Base-by-base conservation (phyloP, 2,113 vertebrate species). In the Machaerirhynchus nigripectus region DNA sequence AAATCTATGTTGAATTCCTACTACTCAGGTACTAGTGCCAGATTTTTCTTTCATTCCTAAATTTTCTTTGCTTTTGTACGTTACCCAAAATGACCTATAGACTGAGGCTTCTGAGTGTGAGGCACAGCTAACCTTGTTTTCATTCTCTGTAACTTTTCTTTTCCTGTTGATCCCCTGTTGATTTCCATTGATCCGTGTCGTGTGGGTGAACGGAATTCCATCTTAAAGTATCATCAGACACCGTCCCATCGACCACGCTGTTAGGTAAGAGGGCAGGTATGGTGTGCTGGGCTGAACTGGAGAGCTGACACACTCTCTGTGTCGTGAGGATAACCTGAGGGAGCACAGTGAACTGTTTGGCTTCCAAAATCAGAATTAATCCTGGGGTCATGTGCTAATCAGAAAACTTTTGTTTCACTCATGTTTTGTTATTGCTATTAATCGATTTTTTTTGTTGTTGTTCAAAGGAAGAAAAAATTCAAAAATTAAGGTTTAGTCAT, bases 1-100 rank as follows among this genome's bases (percentile, higher is more conserved):
- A 99, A 98, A 98, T 98, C 97, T 87, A 98, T 98, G 89, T 97
- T 99, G 97, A 98, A 98, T 98, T 98, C 98, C 95, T 99, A 97
- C 97, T 99, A 98, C 96, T 98, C 97, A 97, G 98, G 98, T 98
- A 97, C 94, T 92, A 90, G 92, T 97, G 93, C 94, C 92, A 97
- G 94, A 96, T 73, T 97, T 97, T 97, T 94, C 82, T 96, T 97
- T 95, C 71, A 18, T 90, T 93, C 82, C 91, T 96, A 88, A 83
- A 92, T 92, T 91, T 83, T 13, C 52, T 93, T 91, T 91, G 60
- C 60, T 90, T 71, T 80, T 93, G 40, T 85, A 19, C 4, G 1
- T 75, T 96, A 96, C 69, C 86, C 81, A 44, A 28, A 46, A 59
- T 94, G 86, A 83, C 81, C 63, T 84, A 15, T 86, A 94, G 90